Base-by-base conservation (phyloP, 23 tunicate species). In the Aplidium turbinatum region DNA sequence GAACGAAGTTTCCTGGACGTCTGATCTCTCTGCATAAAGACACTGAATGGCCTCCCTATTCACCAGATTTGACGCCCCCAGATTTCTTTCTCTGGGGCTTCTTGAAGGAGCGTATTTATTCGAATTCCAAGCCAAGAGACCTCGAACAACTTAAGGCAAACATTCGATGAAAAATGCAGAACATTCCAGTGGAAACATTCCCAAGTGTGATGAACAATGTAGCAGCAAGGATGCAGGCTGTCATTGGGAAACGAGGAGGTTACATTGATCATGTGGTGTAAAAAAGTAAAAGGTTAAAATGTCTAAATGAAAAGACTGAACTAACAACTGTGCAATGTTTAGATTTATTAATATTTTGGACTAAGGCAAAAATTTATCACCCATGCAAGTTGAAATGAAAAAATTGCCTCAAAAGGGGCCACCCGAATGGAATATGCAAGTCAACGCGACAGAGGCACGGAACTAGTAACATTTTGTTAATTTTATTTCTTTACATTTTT, bases 21-120 rank as follows among this genome's bases (percentile, higher is more conserved):
- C 38, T 66, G 19, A 66, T 66, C 30, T 66, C 53, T 66, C 72
- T 40, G 7, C 38, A 35, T 24, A 26, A 66, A 35, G 30, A 50
- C 29, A 7, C 38, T 66, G 52, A 66, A 51, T 66, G 72, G 72
- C 72, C 72, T 35, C 67, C 67, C 36, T 60, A 60, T 60, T 60
- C 67, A 26, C 67, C 67, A 29, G 67, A 60, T 38, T 38, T 60
- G 6, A 60, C 67, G 30, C 35, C 67, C 36, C 67, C 67, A 60
- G 67, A 60, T 29, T 60, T 60, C 67, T 60, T 60, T 60, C 31
- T 60, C 7, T 60, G 35, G 35, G 67, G 34, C 6, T 60, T 29
- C 31, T n/a, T 60, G 38, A 60, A 60, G 19, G 35, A 60, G 38
- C 30, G 67, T 5, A 60, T 60, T 60, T 60, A 29, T 30, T 3